Percentiles rank a stretch among this genome's conserved stretches.
phyloP scores from a whole-genome alignment of 1,140 invertebrate species.

The Meteorus sp. region DNA sequence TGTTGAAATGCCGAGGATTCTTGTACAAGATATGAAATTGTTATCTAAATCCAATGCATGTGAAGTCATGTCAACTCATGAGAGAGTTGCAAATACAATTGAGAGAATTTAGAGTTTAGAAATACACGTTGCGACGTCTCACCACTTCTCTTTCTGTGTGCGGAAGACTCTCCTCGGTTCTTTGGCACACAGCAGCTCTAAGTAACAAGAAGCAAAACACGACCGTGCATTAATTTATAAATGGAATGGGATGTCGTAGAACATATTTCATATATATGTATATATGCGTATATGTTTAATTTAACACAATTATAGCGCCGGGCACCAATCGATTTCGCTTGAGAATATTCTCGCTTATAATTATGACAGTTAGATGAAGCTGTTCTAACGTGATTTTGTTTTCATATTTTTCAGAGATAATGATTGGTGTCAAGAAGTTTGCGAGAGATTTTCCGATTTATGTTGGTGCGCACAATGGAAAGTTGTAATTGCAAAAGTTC shows the following conservation, averaged over 20 bases:
- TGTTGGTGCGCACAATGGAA: constrained; percentile 68
- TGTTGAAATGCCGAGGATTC: too few relatives aligned
- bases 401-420: constrained; percentile 35
- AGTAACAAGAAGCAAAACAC: background rate
- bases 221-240: background rate
- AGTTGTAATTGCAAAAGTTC: constrained; percentile 68
- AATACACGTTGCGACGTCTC: too few relatives aligned
- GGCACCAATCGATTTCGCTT: too few relatives aligned
- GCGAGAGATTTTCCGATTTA: constrained; percentile 72
- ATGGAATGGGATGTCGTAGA: too few relatives aligned
- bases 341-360: background rate
- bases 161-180: background rate
- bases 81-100: background rate
- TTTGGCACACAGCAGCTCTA: background rate
- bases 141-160: too few relatives aligned
- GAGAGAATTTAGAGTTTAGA: background rate
- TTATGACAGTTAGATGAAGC: too few relatives aligned
- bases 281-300: too few relatives aligned
- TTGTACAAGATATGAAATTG: too few relatives aligned
- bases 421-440: constrained; percentile 68
- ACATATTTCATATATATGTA: too few relatives aligned
- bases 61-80: too few relatives aligned
- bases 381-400: background rate
- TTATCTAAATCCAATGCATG: too few relatives aligned
- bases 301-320: background rate